These are phyloP conservation scores for Chironomus riparius DNA, from an alignment of 2,888 invertebrate genomes.

Conservation along the genomic window DNA sequence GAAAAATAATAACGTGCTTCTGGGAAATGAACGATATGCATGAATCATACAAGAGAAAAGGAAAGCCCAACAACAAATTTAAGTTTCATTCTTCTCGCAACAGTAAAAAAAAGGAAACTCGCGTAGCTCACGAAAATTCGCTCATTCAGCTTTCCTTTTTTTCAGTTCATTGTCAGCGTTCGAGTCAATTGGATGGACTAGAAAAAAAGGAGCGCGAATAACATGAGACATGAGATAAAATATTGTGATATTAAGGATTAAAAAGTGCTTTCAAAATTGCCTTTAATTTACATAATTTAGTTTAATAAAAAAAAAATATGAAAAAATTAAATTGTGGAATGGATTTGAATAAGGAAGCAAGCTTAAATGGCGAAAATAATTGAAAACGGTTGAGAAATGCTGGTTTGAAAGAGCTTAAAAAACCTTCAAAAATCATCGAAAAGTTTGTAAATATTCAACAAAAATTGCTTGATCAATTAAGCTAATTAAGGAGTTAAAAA, in stretches of 20 bases:
- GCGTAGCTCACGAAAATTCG: neutral
- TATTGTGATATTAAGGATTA: neutral
- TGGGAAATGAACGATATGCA: neutral
- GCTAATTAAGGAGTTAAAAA: neutral
- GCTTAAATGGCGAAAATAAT: neutral
- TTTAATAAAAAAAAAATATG: neutral
- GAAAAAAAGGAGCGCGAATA: neutral
- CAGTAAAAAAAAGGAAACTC: neutral
- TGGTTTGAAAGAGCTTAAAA: neutral
- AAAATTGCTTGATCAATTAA: neutral
- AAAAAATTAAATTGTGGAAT: neutral
- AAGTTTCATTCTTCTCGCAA: neutral
- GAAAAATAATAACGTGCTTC: neutral
- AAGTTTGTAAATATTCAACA: no score
- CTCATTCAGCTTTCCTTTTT: neutral
- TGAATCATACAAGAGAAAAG: neutral
- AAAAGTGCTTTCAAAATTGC: neutral
- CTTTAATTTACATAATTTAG: neutral
- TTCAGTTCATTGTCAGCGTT: conserved; percentile 3
- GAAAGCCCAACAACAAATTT: neutral
- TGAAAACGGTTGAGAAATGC: neutral
- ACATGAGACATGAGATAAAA: neutral
- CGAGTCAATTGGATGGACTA: neutral
- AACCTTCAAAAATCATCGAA: no score
- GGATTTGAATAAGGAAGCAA: neutral